Percentiles rank a stretch among this genome's conserved stretches.
Evolutionary conservation across 2,797 vertebrate genomes (phyloP).

Genomic region (Champsocephalus gunnari): DNA sequence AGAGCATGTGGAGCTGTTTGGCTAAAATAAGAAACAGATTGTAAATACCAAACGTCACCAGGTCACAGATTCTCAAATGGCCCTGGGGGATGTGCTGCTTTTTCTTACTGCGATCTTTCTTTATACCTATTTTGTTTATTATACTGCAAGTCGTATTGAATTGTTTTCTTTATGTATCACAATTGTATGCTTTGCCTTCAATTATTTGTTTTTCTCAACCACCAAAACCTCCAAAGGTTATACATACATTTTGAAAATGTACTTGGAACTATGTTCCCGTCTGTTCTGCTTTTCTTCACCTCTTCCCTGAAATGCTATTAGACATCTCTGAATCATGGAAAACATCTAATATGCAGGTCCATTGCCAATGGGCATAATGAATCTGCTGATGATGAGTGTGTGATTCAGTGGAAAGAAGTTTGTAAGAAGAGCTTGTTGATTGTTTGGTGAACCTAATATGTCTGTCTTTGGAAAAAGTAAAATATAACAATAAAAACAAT

Average conservation of each 20-base stretch:
- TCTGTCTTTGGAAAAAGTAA: not conserved
- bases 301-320: not conserved
- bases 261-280: no score
- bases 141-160: not conserved
- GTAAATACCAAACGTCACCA: not conserved
- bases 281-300: not conserved
- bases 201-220: no score
- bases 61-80: not conserved
- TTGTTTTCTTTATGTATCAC: no score
- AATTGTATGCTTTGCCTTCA: not conserved
- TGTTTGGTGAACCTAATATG: not conserved
- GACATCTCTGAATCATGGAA: no score
- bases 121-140: not conserved
- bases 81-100: not conserved
- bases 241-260: no score
- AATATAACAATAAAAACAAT: not conserved
- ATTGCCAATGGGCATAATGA: not conserved
- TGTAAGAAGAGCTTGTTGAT: not conserved
- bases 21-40: conserved; percentile 4
- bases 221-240: no score
- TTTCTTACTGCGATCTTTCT: not conserved
- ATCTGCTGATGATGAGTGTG: conserved; percentile 7
- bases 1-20: conserved; percentile 28
- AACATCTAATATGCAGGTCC: not conserved
- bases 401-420: conserved; percentile 1